Evolutionary conservation across 2,113 vertebrate genomes (phyloP), one percentile per base, ranked within the genome.

Genomic region (Eudyptes chrysolophus): DNA sequence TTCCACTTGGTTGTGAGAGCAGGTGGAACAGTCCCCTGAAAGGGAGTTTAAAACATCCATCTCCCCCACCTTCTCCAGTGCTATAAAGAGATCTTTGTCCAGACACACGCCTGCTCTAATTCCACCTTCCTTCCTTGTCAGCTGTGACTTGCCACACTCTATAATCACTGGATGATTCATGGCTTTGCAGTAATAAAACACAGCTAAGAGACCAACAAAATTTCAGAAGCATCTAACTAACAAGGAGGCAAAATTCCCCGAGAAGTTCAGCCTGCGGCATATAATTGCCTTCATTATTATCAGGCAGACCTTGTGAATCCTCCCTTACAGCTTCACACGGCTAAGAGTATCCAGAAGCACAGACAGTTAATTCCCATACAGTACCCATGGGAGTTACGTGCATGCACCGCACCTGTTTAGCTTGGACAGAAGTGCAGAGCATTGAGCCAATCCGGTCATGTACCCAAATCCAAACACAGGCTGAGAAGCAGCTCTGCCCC

Each of bases 391-490:
- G 25, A 29, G 7, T 20, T 42, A 1, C 0, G 2, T 42, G 58
- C 19, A 34, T 3, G 4, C 38, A 16, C 10, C 48, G 66, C 38
- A 8, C n/a, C 40, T 32, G 16, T 20, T 30, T 2, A 8, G 24
- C 65, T 40, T 44, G 72, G 77, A 10, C 32, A 30, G 30, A 14
- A 38, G 16, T 5, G 25, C 58, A 52, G 16, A 58, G 25, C 57
- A 10, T 0, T 13, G 36, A 58, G n/a, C 65, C 58, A 49, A 9
- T 26, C 7, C 1, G 1, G 7, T 52, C 12, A 5, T 13, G 20
- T 24, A 20, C 71, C 51, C 38, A 90, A 36, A 76, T 13, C 22
- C 57, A 57, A 40, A 34, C 46, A 52, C 4, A 18, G 46, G 24
- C 49, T 44, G 65, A 78, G 54, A 16, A 52, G 27, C 2, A 87